Base-by-base conservation (phyloP, 2,797 vertebrate species). In the Caiman crocodilus region DNA sequence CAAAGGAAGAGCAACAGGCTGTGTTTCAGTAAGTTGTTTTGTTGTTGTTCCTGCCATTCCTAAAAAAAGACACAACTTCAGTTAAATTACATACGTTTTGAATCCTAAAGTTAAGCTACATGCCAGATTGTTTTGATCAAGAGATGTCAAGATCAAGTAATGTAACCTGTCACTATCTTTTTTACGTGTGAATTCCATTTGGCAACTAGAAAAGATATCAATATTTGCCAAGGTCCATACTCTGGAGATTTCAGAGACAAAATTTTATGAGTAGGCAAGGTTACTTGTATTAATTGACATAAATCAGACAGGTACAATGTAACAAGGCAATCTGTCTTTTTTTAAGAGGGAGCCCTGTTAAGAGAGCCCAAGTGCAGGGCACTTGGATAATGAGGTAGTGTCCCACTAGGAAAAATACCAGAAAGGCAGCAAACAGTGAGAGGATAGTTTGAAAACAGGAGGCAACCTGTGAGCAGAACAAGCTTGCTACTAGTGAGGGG, bases 21-120 rank as follows among this genome's bases (percentile, higher is more conserved):
- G 83, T 90, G 95, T 96, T 87, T 97, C 74, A 87, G 98, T 98
- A 98, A 98, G 98, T 97, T 94, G 63, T 76, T 93, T 63, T 94
- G 1, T 79, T 84, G 10, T 64, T 15, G 71, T 57, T 16, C 30
- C 56, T 85, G 67, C 6, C 76, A 11, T 84, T 57, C 76, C 71
- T 67, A 89, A 85, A 58, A 58, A 84, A 80, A 93, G 35, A 16
- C 13, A 14, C 59, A 85, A 18, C 79, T 88, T 17, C 77, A 4
- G 0, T 75, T 82, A 73, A 50, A 25, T 73, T 26, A 21, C 32
- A 14, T 23, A 26, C 42, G 6, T 50, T 73, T 42, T 50, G 23
- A 50, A 12, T 50, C 35, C 23, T 16, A 14, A 73, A 73, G 42
- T 50, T 50, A 50, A 50, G 10, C 30, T 85, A 14, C 10, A 35